Base-by-base conservation (phyloP, 2,797 vertebrate species). In the Decapterus maruadsi region DNA sequence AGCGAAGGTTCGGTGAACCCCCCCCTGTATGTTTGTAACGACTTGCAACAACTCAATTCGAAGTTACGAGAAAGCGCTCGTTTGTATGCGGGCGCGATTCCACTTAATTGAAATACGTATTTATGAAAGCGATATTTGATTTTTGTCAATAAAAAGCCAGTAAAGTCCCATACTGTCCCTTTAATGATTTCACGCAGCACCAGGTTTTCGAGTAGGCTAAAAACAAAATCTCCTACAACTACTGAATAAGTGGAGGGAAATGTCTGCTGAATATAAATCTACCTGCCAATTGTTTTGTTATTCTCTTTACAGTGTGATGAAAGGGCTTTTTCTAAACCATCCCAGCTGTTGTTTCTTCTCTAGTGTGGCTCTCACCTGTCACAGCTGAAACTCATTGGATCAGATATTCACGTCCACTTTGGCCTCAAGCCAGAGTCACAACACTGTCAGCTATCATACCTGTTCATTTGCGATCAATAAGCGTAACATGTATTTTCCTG, bases 261-360 rank as follows among this genome's bases (percentile, higher is more conserved):
- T 20, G 57, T 22, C 46, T 34, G 51, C 60, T 80, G 40, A 72
- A 77, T 72, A 66, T 68, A 34, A 68, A 80, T 70, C 10, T 16
- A 68, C 80, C 82, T 82, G 76, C 42, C n/a, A 79, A 75, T 59
- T 75, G 69, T 70, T 90, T 75, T 72, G 55, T 64, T 73, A 84
- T 91, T 90, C 84, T 85, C 72, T 91, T 90, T 87, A 65, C 57
- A 80, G 65, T 66, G 51, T 26, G 79, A 89, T 91, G 66, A 90
- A 90, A 91, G 80, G 77, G 62, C 64, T 81, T 78, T 78, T 60
- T 81, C 69, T 82, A 45, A 83, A 82, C 83, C 77, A 56, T 63
- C 81, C 83, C 77, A 56, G 66, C 81, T 75, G 73, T 56, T 72
- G 64, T 77, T 80, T 68, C 60, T 31, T 20, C 38, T 17, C 45